Evolutionary conservation across 2,888 invertebrate genomes (phyloP), one percentile per base, ranked within the genome.

Genomic region (Tipula lateralis): DNA sequence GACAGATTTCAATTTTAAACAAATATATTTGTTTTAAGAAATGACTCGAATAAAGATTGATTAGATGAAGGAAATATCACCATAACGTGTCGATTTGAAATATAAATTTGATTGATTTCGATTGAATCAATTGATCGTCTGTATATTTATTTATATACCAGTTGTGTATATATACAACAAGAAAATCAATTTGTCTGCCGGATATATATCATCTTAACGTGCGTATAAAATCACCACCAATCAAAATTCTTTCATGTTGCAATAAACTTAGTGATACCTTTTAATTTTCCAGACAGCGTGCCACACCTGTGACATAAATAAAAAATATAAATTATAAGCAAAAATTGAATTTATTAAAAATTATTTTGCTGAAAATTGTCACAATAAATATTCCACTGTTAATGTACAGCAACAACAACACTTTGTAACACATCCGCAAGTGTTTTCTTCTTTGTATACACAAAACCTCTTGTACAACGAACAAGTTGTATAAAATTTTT

Each of bases 261-360:
- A 66, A 66, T 66, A 66, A 66, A 66, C 24, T 7, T 6, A 1
- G 66, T 24, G 24, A 24, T 24, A 66, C 12, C 12, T 66, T 66
- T 66, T 66, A 24, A 24, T 66, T 66, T 66, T 9, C 24, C 66
- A 66, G 66, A 66, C 66, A n/a, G 39, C 13, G 16, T 44, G 12
- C 66, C 66, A 24, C 66, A 24, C 66, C 66, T 9, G 24, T 44
- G 16, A 7, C 9, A 9, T 66, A 66, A 1, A 44, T 44, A n/a
- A 44, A n/a, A 44, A 66, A 24, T 24, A 66, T 66, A 66, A 66
- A 66, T 66, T 66, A 66, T 66, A 66, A 66, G 24, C 9, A 66
- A 66, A 66, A 66, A 66, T 66, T 66, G 6, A 66, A 66, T 66
- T 66, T 66, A 66, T 66, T 66, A 66, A 66, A 66, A 66, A 66